phyloP scores from a whole-genome alignment of 2,888 invertebrate species.

The Limnephilus lunatus region DNA sequence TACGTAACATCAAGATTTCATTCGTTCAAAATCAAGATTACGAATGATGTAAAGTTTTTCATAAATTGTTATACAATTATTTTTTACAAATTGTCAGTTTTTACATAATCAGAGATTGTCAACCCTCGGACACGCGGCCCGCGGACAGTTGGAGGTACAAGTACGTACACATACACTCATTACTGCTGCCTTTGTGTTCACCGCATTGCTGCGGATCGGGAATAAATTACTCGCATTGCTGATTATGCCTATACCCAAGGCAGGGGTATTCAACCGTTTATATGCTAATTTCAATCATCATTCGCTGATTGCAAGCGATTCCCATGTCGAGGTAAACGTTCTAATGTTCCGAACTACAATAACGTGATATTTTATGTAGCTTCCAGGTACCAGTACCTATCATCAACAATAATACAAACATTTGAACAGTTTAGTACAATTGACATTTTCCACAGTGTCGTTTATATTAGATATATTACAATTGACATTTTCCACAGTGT shows the following conservation, averaged over 20 bases:
- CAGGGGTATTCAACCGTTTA: conserved; percentile 31
- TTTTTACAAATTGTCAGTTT: background rate
- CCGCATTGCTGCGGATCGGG: conserved; percentile 51
- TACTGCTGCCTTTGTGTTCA: conserved; percentile 56
- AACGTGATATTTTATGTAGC: background rate
- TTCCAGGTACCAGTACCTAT: too few relatives aligned
- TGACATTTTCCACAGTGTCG: too few relatives aligned
- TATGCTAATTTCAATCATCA: conserved; percentile 36
- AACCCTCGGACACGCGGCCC: conserved; percentile 16
- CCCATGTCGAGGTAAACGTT: background rate
- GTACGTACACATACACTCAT: conserved; percentile 57
- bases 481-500: too few relatives aligned
- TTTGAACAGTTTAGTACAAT: too few relatives aligned
- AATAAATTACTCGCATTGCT: conserved; percentile 59
- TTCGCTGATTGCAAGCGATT: conserved; percentile 6
- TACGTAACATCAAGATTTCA: too few relatives aligned
- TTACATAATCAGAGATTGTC: conserved; percentile 46
- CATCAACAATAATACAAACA: background rate
- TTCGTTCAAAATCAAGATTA: too few relatives aligned
- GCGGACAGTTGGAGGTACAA: conserved; percentile 47
- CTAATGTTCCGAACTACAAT: background rate
- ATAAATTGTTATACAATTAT: background rate
- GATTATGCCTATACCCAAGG: conserved; percentile 47
- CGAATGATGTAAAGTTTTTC: too few relatives aligned
- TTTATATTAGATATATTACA: too few relatives aligned